Base-by-base conservation (phyloP, 2,113 vertebrate genomes). In the Zeus faber region DNA sequence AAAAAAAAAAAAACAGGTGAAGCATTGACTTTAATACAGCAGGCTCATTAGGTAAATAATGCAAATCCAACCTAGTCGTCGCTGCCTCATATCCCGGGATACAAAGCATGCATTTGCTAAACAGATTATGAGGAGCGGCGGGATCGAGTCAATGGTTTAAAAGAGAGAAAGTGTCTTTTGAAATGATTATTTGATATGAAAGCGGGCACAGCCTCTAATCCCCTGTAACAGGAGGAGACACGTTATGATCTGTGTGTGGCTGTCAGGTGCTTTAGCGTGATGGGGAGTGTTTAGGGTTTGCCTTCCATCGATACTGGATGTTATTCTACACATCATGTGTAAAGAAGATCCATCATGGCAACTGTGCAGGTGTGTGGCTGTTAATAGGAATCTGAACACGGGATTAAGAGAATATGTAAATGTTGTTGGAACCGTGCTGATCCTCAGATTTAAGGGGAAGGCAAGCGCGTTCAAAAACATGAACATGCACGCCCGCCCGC, bases 181-280 rank as follows among this genome's bases (percentile, higher is more conserved):
- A 33, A 33, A 33, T 10, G 13, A 33, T 20, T 14, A 58, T 33
- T 46, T 29, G 26, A 49, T 49, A 16, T 67, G 16, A 8, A 31
- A 17, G 40, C 37, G 35, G 51, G 40, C 50, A 20, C 24, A 59
- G 14, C 16, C 35, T 50, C 22, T 54, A 46, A 59, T 54, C 49
- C 44, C 6, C 23, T 1, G 8, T 27, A 20, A 33, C 35, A 23
- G 31, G 46, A 53, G 54, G 22, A 57, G 62, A 65, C 54, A 44
- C 26, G 55, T 40, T 48, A 41, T 35, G 6, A 43, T 9, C 10
- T 23, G 40, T 44, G 21, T 44, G 27, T 62, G 61, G 54, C 51
- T 48, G 37, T 57, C 23, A 46, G 45, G 9, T 37, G 39, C 41
- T 13, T 26, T n/a, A 14, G 16, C 5, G 51, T 23, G 44, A 23